Evolutionary conservation across 2,113 vertebrate species (phyloP).

Genomic region (Pluvialis apricaria): DNA sequence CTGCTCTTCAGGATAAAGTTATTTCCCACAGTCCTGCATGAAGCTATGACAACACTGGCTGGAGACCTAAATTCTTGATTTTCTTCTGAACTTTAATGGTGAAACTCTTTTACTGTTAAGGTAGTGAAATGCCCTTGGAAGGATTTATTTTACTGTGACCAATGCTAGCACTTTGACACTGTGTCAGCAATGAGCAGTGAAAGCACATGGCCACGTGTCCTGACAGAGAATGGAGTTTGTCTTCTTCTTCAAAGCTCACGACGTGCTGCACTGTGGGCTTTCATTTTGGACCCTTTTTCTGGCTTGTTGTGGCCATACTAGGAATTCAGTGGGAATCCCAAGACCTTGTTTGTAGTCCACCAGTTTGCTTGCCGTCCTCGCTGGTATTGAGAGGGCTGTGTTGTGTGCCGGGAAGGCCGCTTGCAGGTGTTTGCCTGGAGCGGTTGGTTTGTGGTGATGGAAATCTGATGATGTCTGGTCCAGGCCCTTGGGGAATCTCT

Average conservation of each 20-base stretch:
- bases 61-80: neutral
- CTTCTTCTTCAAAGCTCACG: neutral
- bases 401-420: neutral
- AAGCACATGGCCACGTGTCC: neutral
- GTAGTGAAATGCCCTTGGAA: neutral
- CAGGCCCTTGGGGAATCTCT: neutral
- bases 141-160: neutral
- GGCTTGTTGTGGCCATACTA: neutral
- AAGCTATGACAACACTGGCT: neutral
- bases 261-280: neutral
- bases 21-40: neutral
- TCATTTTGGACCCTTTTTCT: neutral
- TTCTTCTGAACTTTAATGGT: neutral
- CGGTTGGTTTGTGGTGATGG: neutral
- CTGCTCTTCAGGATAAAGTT: neutral
- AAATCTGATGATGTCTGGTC: neutral
- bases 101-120: neutral
- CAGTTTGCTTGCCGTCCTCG: neutral
- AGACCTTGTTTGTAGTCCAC: neutral
- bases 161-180: neutral
- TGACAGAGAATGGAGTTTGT: neutral
- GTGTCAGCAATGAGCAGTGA: neutral
- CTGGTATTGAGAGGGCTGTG: neutral
- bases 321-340: neutral
- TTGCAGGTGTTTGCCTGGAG: neutral